phyloP scores from a whole-genome alignment of 2,797 vertebrate species.

The Hozukius guyotensis region DNA sequence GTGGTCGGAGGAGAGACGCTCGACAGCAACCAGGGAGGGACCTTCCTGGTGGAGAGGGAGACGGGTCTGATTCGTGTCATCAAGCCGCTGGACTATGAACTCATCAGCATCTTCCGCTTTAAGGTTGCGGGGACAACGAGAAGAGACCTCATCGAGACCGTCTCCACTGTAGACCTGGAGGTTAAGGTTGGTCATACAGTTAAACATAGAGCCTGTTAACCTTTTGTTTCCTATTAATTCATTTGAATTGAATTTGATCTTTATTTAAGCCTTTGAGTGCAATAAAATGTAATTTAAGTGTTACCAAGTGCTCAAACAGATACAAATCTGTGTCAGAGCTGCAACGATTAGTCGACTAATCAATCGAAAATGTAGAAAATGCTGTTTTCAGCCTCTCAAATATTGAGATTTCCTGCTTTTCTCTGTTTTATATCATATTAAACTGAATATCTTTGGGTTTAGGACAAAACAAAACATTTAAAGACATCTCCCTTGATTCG shows the following conservation, averaged over 20 bases:
- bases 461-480: too few species aligned
- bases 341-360: too few species aligned
- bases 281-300: neutral
- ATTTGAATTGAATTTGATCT: neutral
- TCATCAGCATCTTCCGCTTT: slow-evolving; percentile 91
- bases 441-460: too few species aligned
- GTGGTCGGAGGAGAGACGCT: slow-evolving; percentile 87
- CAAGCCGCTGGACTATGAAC: slow-evolving; percentile 92
- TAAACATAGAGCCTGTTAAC: neutral
- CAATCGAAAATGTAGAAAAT: too few species aligned
- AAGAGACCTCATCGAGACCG: slow-evolving; percentile 84
- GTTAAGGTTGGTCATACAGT: slow-evolving; percentile 84
- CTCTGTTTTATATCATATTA: too few species aligned
- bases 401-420: too few species aligned
- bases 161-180: slow-evolving; percentile 91
- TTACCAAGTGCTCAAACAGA: neutral
- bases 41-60: slow-evolving; percentile 92
- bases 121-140: slow-evolving; percentile 86
- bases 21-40: slow-evolving; percentile 90
- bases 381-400: too few species aligned
- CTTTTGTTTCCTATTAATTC: neutral
- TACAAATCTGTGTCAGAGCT: neutral
- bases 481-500: too few species aligned
- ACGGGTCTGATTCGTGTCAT: slow-evolving; percentile 90
- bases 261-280: neutral